phyloP scores from a whole-genome alignment of 2,797 vertebrate genomes.

The Anguilla anguilla region DNA sequence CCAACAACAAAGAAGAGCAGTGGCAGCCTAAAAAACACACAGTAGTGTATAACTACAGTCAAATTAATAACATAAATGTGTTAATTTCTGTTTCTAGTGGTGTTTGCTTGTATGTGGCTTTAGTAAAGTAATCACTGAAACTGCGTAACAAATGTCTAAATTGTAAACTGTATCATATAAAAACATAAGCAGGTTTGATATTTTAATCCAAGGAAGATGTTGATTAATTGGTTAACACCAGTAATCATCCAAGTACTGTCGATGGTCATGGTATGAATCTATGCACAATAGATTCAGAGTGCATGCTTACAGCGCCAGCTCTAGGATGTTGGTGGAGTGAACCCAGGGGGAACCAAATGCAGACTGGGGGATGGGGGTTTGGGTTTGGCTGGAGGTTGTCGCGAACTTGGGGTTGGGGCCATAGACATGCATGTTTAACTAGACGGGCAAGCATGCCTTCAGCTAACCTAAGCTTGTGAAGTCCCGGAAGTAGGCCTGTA shows the following conservation, averaged over 20 bases:
- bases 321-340: too few relatives aligned
- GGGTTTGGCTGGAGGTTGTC: too few relatives aligned
- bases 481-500: too few relatives aligned
- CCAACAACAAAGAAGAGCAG: conserved; percentile 29
- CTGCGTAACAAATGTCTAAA: not conserved
- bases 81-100: not conserved
- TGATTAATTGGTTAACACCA: not conserved
- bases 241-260: not conserved
- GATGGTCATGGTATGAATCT: not conserved
- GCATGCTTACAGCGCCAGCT: too few relatives aligned
- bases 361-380: too few relatives aligned
- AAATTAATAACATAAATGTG: not conserved
- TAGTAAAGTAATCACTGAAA: not conserved
- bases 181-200: too few relatives aligned
- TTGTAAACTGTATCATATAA: not conserved
- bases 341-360: too few relatives aligned
- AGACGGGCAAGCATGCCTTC: too few relatives aligned
- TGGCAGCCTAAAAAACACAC: not conserved
- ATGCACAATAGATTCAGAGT: too few relatives aligned
- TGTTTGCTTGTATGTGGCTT: not conserved
- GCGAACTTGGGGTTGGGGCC: too few relatives aligned
- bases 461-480: too few relatives aligned
- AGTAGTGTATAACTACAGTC: not conserved
- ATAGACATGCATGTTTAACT: too few relatives aligned
- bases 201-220: not conserved